These are phyloP conservation scores for Limenitis camilla DNA, from an alignment of 2,888 invertebrate genomes.

Conservation along the genomic window DNA sequence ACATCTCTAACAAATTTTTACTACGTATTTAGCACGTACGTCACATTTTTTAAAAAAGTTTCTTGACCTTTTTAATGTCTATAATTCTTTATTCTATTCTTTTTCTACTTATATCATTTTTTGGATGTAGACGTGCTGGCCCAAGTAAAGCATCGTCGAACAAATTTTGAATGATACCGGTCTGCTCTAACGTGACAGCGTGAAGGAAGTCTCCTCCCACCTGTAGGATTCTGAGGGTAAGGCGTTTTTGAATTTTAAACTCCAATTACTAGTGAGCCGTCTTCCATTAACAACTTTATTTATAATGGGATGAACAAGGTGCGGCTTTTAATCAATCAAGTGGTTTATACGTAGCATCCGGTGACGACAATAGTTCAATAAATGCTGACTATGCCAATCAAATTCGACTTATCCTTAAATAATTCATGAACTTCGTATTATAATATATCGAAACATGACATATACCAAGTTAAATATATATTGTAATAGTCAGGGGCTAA, in stretches of 20 bases:
- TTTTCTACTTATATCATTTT: too few species aligned
- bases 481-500: too few species aligned
- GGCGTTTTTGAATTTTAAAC: conserved; percentile 55
- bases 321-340: conserved; percentile 70
- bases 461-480: too few species aligned
- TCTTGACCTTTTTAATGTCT: too few species aligned
- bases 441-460: too few species aligned
- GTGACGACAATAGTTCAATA: conserved; percentile 40
- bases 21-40: too few species aligned
- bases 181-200: conserved; percentile 29
- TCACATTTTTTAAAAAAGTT: too few species aligned
- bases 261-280: conserved; percentile 59
- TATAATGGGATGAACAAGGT: conserved; percentile 62
- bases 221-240: conserved; percentile 20
- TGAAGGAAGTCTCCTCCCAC: conserved; percentile 29
- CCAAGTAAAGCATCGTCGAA: conserved; percentile 25
- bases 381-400: conserved; percentile 17
- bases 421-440: background rate
- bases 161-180: conserved; percentile 34
- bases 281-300: conserved; percentile 67
- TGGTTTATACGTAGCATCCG: conserved; percentile 52
- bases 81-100: too few species aligned
- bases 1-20: too few species aligned
- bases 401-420: background rate
- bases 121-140: too few species aligned